Evolutionary conservation across 2,888 invertebrate genomes (phyloP), one percentile per base, ranked within the genome.

Genomic region (Ectobius pallidus): DNA sequence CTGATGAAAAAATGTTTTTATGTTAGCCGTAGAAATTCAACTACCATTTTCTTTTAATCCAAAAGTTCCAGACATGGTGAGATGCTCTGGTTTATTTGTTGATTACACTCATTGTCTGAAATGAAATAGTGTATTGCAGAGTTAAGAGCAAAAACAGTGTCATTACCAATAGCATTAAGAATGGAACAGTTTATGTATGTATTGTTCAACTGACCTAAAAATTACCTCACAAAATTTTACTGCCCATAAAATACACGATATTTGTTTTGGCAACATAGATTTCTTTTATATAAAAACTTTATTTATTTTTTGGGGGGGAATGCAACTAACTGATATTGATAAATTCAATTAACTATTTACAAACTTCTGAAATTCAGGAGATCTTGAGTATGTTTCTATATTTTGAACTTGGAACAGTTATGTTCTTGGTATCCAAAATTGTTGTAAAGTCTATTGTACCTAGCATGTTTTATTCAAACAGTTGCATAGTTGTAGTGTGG

Each of bases 191-290:
- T 65, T 46, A 44, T 65, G 46, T 46, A 46, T 27, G 46, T 65
- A 65, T 65, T 46, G 65, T 46, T 70, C 42, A 70, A 44, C 55
- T 70, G 27, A 58, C 25, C 58, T 70, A 69, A 61, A 69, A 69
- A 58, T 61, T 58, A 69, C 44, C 44, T 44, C 42, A 42, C 42
- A 65, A 72, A 58, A 61, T 58, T 61, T 58, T 62, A 44, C 73
- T 73, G 63, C 71, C 67, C 71, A 52, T 74, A 71, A 68, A 71
- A 71, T 69, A 74, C 70, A 62, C 58, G 27, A 44, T 58, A 58
- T 46, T 49, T 67, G 67, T 71, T 74, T 73, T 74, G 74, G 74
- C 74, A 74, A 74, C 74, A 74, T 55, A 71, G 74, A 73, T 70
- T 70, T 70, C 44, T 70, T 71, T 74, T 71, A 74, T 74, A 74